phyloP scores from a whole-genome alignment of 2,113 vertebrate species.

The Cathartes aura region DNA sequence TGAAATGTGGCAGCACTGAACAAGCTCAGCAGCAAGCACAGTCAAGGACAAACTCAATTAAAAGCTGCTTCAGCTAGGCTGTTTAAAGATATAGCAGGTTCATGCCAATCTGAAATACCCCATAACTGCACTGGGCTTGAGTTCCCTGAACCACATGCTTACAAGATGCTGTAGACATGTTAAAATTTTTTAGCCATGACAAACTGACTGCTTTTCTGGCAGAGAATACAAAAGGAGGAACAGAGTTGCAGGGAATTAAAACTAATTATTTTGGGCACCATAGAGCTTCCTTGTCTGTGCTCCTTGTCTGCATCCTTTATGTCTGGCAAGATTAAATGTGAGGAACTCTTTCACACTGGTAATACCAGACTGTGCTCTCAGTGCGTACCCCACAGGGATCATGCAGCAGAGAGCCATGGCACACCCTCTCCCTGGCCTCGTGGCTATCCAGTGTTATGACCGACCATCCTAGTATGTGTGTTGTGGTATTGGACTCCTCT shows the following conservation, averaged over 20 bases:
- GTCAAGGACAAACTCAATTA: neutral
- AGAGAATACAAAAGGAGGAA: neutral
- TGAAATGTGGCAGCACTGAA: neutral
- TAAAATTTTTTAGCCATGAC: neutral
- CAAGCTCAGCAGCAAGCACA: neutral
- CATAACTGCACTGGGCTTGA: fast-evolving
- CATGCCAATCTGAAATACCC: neutral
- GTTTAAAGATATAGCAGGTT: neutral
- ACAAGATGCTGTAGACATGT: fast-evolving
- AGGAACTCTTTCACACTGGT: neutral
- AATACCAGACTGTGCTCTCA: neutral
- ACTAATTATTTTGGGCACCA: neutral
- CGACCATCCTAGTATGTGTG: fast-evolving
- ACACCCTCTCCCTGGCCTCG: fast-evolving
- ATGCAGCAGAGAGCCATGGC: neutral
- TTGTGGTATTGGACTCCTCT: neutral
- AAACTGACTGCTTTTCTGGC: neutral
- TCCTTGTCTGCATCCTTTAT: neutral
- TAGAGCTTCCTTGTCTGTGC: neutral
- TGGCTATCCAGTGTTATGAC: neutral
- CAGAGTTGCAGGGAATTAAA: neutral
- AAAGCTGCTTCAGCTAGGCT: neutral
- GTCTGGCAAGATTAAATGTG: neutral
- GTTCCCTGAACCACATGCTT: neutral
- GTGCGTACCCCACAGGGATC: neutral